Conservation (phyloP, 2,888 invertebrate genomes). For the Argynnis bischoffii region DNA sequence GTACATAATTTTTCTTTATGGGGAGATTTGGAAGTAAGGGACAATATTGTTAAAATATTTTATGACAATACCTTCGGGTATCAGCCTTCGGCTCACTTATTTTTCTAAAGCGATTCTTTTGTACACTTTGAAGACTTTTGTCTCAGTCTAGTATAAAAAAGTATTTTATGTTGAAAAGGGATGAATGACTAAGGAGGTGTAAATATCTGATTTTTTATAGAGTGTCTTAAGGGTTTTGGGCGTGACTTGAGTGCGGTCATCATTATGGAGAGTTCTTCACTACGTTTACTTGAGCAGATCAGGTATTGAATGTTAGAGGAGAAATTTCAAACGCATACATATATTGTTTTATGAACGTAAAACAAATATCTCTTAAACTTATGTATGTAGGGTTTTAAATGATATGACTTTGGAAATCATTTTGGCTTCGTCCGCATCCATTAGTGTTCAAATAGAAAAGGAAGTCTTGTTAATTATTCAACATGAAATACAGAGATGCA, state of each 20-base stretch:
- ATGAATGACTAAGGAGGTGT: conserved; percentile 3
- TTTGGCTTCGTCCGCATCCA: too few species aligned
- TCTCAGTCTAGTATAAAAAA: neutral
- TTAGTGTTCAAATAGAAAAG: too few species aligned
- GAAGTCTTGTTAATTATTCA: too few species aligned
- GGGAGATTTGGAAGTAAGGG: too few species aligned
- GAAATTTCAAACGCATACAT: neutral
- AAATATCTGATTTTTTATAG: conserved; percentile 17
- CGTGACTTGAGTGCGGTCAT: conserved; percentile 38
- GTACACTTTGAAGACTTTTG: neutral
- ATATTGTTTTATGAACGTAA: neutral
- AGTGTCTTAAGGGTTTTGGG: conserved; percentile 31
- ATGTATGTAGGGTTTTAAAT: too few species aligned
- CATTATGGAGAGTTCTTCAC: conserved; percentile 33
- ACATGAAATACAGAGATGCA: too few species aligned
- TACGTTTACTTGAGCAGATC: conserved; percentile 28
- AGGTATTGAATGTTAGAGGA: conserved; percentile 19
- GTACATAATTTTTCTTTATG: neutral
- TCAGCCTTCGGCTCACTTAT: neutral
- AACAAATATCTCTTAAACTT: neutral
- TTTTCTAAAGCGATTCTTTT: neutral
- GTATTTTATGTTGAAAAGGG: neutral
- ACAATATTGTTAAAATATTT: neutral
- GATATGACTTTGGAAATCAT: too few species aligned
- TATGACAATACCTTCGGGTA: neutral